Evolutionary conservation across 2,113 vertebrate species (phyloP).

Genomic region (Oxyura jamaicensis): DNA sequence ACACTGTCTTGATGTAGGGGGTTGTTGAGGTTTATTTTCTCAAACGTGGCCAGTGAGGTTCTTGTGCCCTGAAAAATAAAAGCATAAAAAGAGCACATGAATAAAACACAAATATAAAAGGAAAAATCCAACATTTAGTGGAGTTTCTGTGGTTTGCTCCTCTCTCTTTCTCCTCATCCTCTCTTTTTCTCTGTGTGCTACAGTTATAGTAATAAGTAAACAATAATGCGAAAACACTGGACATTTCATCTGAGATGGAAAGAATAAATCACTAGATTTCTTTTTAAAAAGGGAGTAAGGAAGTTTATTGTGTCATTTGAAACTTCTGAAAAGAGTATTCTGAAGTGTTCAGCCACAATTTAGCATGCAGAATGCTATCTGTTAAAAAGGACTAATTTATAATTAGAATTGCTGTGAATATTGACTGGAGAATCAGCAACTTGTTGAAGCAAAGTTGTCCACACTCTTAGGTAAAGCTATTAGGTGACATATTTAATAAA

Average conservation of each 20-base stretch:
- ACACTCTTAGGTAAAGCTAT: background rate
- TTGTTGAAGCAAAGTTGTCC: background rate
- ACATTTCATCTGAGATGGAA: background rate
- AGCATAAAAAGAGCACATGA: background rate
- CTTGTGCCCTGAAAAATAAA: background rate
- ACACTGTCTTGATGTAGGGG: background rate
- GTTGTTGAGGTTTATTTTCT: constrained; percentile 12
- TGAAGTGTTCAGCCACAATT: background rate
- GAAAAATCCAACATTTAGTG: background rate
- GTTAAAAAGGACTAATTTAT: background rate
- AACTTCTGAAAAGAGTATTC: background rate
- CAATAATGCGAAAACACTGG: background rate
- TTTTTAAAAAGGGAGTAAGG: background rate
- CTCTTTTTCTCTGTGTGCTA: background rate
- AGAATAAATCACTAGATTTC: background rate
- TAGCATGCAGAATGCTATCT: background rate
- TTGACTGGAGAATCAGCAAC: background rate
- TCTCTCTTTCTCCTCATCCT: background rate
- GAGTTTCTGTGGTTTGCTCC: background rate
- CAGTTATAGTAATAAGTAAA: background rate
- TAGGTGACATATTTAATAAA: background rate
- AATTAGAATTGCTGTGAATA: background rate
- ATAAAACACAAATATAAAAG: background rate
- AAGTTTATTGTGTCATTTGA: background rate
- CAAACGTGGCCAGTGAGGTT: background rate